Conservation (phyloP, 2,888 invertebrate genomes). For the Dermolepida albohirtum region DNA sequence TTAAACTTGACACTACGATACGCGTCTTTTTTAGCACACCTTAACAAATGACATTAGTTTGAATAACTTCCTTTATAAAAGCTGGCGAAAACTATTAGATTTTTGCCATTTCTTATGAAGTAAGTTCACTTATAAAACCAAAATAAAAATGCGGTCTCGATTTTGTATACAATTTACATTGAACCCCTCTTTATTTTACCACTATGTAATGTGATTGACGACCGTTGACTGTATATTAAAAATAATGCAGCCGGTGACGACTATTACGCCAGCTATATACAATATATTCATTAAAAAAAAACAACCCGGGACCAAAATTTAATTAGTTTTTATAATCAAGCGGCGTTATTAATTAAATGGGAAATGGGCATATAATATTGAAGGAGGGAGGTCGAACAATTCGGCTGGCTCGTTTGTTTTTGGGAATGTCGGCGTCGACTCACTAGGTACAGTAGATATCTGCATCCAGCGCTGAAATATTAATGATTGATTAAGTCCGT, state of each 20-base stretch:
- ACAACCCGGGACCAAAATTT: slow-evolving; percentile 18
- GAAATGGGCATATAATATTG: slow-evolving; percentile 11
- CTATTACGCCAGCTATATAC: slow-evolving; percentile 23
- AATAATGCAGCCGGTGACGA: slow-evolving; percentile 34
- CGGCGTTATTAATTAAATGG: slow-evolving; percentile 35
- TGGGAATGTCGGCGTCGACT: too few species aligned
- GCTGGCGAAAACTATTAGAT: too few species aligned
- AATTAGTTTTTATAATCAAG: slow-evolving; percentile 43
- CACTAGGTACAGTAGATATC: neutral
- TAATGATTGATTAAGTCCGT: slow-evolving; percentile 54
- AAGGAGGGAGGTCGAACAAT: neutral
- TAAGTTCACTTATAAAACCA: too few species aligned
- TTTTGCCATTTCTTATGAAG: too few species aligned
- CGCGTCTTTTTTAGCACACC: too few species aligned
- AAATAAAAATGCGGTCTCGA: too few species aligned
- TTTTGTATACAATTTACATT: neutral
- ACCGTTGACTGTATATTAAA: slow-evolving; percentile 24
- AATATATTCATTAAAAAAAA: slow-evolving; percentile 40
- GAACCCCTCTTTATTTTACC: slow-evolving; percentile 9
- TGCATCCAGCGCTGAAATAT: slow-evolving; percentile 48
- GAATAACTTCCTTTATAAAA: too few species aligned
- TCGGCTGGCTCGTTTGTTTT: too few species aligned
- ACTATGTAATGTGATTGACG: slow-evolving; percentile 34
- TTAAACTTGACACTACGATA: too few species aligned
- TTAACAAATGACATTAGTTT: too few species aligned